Evolutionary conservation across 2,797 vertebrate genomes (phyloP).

Genomic region (Uromys caudimaculatus): DNA sequence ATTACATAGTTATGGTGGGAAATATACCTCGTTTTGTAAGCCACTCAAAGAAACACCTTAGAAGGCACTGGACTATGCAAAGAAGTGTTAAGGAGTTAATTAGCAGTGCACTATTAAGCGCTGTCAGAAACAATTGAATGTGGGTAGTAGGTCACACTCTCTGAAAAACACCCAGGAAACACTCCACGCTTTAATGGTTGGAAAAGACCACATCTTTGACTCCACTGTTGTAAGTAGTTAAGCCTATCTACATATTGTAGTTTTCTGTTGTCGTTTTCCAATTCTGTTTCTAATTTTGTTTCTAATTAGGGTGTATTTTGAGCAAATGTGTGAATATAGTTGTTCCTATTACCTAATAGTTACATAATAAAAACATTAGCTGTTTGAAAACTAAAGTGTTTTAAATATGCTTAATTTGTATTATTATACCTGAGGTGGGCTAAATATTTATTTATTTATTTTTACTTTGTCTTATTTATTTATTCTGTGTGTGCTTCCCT

Average conservation of each 20-base stretch:
- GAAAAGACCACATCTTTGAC: slow-evolving; percentile 28
- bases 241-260: neutral
- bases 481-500: neutral
- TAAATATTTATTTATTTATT: neutral
- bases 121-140: slow-evolving; percentile 42
- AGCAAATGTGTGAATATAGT: slow-evolving; percentile 14
- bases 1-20: slow-evolving; percentile 42
- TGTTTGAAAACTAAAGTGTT: neutral
- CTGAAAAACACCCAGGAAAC: neutral
- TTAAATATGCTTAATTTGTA: neutral
- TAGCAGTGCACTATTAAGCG: slow-evolving; percentile 73
- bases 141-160: neutral
- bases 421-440: neutral
- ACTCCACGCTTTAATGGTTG: neutral
- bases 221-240: slow-evolving; percentile 40
- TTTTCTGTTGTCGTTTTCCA: slow-evolving; percentile 20
- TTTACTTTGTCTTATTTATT: neutral
- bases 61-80: neutral
- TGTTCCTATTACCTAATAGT: slow-evolving; percentile 27
- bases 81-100: slow-evolving; percentile 76
- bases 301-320: neutral
- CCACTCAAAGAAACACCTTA: slow-evolving; percentile 62
- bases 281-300: slow-evolving; percentile 45
- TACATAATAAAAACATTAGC: slow-evolving; percentile 24
- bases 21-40: slow-evolving; percentile 34